Conservation (phyloP, 2,797 vertebrate genomes). For the Aselliscus stoliczkanus region DNA sequence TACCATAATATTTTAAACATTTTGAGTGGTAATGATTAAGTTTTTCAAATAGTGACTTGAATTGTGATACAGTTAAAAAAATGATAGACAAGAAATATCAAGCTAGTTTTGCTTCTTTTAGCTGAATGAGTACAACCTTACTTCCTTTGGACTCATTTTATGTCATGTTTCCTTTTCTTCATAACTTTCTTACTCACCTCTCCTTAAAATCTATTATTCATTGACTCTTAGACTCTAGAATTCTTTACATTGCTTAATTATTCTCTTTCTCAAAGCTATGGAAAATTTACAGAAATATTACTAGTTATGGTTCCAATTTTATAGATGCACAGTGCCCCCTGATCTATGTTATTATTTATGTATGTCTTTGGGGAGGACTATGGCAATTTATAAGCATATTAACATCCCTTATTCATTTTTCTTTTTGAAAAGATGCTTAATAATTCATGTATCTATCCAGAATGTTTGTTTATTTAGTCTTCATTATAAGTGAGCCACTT, state of each 20-base stretch:
- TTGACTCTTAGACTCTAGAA: not conserved
- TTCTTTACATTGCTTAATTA: conserved; percentile 26
- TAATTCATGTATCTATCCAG: conserved; percentile 72
- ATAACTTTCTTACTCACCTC: not conserved
- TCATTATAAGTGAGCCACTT: conserved; percentile 60
- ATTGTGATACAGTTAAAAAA: not conserved
- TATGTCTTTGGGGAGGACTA: not conserved
- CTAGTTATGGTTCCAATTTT: not conserved
- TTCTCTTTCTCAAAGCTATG: conserved; percentile 20
- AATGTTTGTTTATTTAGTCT: conserved; percentile 77
- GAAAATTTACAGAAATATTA: not conserved
- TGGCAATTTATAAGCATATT: not conserved
- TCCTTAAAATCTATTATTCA: conserved; percentile 46
- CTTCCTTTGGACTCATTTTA: not conserved
- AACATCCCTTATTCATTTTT: not conserved
- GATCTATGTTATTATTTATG: not conserved
- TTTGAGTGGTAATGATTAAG: not conserved
- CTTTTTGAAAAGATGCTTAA: conserved; percentile 69
- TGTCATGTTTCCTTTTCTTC: not conserved
- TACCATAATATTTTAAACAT: not conserved
- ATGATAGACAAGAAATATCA: not conserved
- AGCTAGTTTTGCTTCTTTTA: not conserved
- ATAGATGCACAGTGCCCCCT: not conserved
- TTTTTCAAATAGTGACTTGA: not conserved
- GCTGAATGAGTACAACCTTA: not conserved